A percentile compares a stretch with the other conserved stretches of the same genome.
Evolutionary conservation across 2,113 vertebrate genomes (phyloP).

Genomic region (Naja naja): DNA sequence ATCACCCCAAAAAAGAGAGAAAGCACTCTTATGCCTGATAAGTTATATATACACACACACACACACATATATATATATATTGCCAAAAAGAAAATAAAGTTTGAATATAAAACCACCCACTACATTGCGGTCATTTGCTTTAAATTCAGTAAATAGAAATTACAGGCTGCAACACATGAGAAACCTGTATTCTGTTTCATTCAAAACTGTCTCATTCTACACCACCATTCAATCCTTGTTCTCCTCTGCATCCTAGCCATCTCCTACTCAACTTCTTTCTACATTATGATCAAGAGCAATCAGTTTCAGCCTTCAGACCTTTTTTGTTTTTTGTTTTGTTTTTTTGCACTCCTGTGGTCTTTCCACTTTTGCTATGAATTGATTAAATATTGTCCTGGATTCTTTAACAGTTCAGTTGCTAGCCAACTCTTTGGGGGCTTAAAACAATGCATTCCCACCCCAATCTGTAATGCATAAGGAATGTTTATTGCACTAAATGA

Average conservation of each 20-base stretch:
- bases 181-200: not conserved
- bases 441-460: not conserved
- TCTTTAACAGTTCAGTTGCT: not conserved
- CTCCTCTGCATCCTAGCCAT: constrained; percentile 29
- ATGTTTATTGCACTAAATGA: not conserved
- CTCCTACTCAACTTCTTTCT: not conserved
- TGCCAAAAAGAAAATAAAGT: not conserved
- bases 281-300: not conserved
- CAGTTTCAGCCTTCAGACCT: not conserved
- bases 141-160: not conserved
- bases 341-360: not conserved
- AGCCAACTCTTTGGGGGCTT: not conserved
- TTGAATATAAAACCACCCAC: not conserved
- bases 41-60: not conserved
- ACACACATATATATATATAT: not conserved
- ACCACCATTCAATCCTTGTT: constrained; percentile 25
- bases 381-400: not conserved
- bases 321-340: not conserved
- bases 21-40: not conserved
- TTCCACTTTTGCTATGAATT: not conserved
- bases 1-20: not conserved
- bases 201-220: not conserved
- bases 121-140: not conserved
- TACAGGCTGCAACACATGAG: not conserved
- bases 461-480: not conserved